A percentile compares a stretch with the other conserved stretches of the same genome.
Conservation (phyloP, 2,888 invertebrate genomes). For the Lamproptera curius region DNA sequence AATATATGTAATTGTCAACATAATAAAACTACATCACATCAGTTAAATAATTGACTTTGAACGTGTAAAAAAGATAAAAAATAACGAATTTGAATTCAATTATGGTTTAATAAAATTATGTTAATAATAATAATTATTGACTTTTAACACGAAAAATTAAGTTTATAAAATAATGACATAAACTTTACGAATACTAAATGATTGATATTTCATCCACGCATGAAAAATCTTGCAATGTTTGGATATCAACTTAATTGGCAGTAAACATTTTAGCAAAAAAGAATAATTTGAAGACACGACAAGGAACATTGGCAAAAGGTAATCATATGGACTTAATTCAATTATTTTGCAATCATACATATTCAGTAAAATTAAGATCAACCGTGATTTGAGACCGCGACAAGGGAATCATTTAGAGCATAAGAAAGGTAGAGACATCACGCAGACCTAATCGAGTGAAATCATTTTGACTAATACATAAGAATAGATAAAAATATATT, state of each 20-base stretch:
- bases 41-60: no score
- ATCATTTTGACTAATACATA: slow-evolving; percentile 52
- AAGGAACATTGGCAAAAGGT: slow-evolving; percentile 59
- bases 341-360: slow-evolving; percentile 65
- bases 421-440: slow-evolving; percentile 47
- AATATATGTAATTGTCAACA: no score
- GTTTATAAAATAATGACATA: no score
- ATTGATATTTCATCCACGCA: no score
- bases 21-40: no score
- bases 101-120: no score
- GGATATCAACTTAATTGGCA: slow-evolving; percentile 4
- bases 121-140: no score
- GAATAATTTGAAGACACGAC: slow-evolving; percentile 51
- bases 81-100: no score
- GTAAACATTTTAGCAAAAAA: slow-evolving; percentile 35
- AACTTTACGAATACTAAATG: no score
- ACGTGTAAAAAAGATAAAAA: no score
- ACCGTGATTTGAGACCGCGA: slow-evolving; percentile 49
- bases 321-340: slow-evolving; percentile 73
- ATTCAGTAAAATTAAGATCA: slow-evolving; percentile 53
- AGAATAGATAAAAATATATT: slow-evolving; percentile 41
- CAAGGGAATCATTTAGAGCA: slow-evolving; percentile 49
- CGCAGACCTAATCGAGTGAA: slow-evolving; percentile 46
- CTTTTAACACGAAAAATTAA: no score
- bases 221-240: slow-evolving; percentile 17